Percentiles rank a stretch among this genome's conserved stretches.
Conservation (phyloP, 2,888 invertebrate species). For the Pyrocoelia pectoralis region DNA sequence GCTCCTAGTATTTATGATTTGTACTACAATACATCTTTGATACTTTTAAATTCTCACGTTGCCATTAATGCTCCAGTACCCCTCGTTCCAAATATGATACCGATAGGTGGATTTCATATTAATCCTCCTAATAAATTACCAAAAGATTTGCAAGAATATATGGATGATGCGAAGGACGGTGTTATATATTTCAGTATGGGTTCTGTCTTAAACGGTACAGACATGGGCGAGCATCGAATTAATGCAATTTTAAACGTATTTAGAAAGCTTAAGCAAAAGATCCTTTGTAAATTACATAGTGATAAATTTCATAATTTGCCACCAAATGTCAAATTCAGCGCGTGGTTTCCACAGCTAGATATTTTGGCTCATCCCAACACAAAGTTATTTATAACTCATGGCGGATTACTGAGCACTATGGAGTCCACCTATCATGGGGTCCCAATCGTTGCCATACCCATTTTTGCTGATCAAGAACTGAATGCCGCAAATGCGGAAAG, state of each 20-base stretch:
- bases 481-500: slow-evolving; percentile 58
- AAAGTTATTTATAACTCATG: slow-evolving; percentile 66
- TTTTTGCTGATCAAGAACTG: slow-evolving; percentile 60
- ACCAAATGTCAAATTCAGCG: slow-evolving; percentile 32
- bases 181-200: slow-evolving; percentile 69
- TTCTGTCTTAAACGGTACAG: slow-evolving; percentile 64
- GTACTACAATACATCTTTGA: slow-evolving; percentile 46
- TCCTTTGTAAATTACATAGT: slow-evolving; percentile 76
- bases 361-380: slow-evolving; percentile 61
- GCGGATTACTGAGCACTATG: slow-evolving; percentile 64
- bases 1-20: slow-evolving; percentile 43
- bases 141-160: slow-evolving; percentile 60
- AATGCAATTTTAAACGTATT: slow-evolving; percentile 66
- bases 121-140: slow-evolving; percentile 47
- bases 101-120: slow-evolving; percentile 66
- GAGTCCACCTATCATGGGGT: slow-evolving; percentile 62
- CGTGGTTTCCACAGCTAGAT: slow-evolving; percentile 52
- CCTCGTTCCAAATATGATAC: slow-evolving; percentile 64
- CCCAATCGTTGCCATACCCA: slow-evolving; percentile 62
- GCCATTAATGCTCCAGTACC: slow-evolving; percentile 62
- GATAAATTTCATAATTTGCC: slow-evolving; percentile 48
- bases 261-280: slow-evolving; percentile 66
- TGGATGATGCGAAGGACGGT: slow-evolving; percentile 64
- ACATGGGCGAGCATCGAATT: slow-evolving; percentile 63
- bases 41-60: slow-evolving; percentile 57